Percentiles rank a stretch among this genome's conserved stretches.
phyloP scores from a whole-genome alignment of 2,888 invertebrate genomes.

The Nemapogon koenigi region DNA sequence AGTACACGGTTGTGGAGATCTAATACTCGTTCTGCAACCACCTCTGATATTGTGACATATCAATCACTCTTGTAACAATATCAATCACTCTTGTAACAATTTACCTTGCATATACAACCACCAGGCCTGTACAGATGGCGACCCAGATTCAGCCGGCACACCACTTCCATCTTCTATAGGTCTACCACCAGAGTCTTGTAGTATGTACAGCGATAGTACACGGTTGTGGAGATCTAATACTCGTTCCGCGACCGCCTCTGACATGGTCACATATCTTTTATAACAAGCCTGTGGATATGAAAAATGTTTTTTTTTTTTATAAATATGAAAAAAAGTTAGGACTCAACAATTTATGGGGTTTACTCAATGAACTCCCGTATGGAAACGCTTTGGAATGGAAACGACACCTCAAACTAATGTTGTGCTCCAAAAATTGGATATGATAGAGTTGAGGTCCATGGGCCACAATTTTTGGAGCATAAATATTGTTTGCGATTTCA shows the following conservation, averaged over 20 bases:
- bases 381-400: no score
- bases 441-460: no score
- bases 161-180: constrained; percentile 70
- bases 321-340: not conserved
- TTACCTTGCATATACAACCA: constrained; percentile 85
- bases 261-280: constrained; percentile 82
- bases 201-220: constrained; percentile 77
- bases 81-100: no score
- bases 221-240: constrained; percentile 82
- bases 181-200: constrained; percentile 82
- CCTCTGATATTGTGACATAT: constrained; percentile 85
- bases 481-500: no score
- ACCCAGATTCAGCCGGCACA: constrained; percentile 67
- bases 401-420: no score
- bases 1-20: constrained; percentile 82
- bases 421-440: no score
- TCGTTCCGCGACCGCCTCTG: constrained; percentile 83
- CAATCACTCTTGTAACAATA: constrained; percentile 77
- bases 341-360: no score
- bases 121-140: constrained; percentile 87
- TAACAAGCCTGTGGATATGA: constrained; percentile 62
- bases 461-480: no score
- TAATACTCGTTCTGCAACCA: constrained; percentile 79
- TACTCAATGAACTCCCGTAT: no score
- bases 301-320: not conserved